Percentiles rank a stretch among this genome's conserved stretches.
These are phyloP conservation scores for Platysteira castanea DNA, from an alignment of 2,113 vertebrate genomes.

Conservation along the genomic window DNA sequence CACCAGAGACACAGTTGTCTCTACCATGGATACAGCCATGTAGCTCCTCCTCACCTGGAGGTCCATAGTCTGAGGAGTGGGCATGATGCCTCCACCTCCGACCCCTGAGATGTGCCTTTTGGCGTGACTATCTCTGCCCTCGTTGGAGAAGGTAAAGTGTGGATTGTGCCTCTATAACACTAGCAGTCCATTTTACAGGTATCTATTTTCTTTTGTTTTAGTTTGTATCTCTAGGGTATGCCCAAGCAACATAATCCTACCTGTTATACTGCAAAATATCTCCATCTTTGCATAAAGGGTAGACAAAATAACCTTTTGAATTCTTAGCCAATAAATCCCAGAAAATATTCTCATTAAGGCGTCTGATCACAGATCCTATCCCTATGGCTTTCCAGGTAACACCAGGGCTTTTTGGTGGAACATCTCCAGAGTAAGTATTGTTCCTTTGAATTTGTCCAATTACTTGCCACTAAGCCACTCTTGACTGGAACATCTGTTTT, in stretches of 20 bases:
- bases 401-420: neutral
- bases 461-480: neutral
- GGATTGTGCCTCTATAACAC: neutral
- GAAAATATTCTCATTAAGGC: neutral
- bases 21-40: neutral
- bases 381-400: neutral
- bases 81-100: neutral
- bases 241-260: neutral
- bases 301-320: neutral
- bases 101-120: neutral
- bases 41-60: neutral
- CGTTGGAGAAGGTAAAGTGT: neutral
- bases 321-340: neutral
- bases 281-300: neutral
- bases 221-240: neutral
- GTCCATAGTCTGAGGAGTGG: neutral
- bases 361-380: neutral
- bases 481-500: neutral
- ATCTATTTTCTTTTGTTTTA: neutral
- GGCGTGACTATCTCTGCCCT: neutral
- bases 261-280: neutral
- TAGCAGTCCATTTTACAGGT: neutral
- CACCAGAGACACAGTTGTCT: accelerated
- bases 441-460: neutral
- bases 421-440: neutral